phyloP scores from a whole-genome alignment of 2,113 vertebrate species.

The Pavo muticus region DNA sequence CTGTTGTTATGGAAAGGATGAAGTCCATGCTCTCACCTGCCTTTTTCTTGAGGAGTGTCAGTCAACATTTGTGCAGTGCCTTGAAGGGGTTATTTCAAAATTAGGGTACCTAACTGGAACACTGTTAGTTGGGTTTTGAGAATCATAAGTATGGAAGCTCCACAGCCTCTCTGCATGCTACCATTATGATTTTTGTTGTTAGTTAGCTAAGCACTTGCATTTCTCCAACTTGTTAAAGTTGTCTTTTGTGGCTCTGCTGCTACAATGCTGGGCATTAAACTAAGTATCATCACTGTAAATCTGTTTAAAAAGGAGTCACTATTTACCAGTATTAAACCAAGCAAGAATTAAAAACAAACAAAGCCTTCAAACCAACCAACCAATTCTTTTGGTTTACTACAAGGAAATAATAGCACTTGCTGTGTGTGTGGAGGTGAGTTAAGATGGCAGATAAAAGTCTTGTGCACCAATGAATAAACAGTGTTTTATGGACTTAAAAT shows the following conservation, averaged over 20 bases:
- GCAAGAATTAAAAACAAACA: background rate
- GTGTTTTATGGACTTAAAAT: background rate
- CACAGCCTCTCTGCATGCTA: background rate
- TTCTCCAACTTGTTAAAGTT: background rate
- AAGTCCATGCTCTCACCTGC: background rate
- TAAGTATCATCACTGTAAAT: background rate
- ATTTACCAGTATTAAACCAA: background rate
- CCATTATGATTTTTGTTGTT: background rate
- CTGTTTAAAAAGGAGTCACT: background rate
- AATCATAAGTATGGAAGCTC: background rate
- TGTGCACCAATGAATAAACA: background rate
- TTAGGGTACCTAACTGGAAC: background rate
- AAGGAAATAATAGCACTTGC: background rate
- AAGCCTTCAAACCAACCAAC: background rate
- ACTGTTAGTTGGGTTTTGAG: background rate
- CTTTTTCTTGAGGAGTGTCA: background rate
- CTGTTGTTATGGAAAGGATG: background rate
- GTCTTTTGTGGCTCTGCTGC: background rate
- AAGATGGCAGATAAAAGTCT: background rate
- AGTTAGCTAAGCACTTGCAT: rapidly evolving
- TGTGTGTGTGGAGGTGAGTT: background rate
- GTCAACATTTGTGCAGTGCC: background rate
- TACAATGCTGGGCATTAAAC: background rate
- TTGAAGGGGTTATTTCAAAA: background rate
- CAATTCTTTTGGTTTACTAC: background rate